These are phyloP conservation scores for Allacma fusca DNA, from an alignment of 2,888 invertebrate species.

Conservation along the genomic window DNA sequence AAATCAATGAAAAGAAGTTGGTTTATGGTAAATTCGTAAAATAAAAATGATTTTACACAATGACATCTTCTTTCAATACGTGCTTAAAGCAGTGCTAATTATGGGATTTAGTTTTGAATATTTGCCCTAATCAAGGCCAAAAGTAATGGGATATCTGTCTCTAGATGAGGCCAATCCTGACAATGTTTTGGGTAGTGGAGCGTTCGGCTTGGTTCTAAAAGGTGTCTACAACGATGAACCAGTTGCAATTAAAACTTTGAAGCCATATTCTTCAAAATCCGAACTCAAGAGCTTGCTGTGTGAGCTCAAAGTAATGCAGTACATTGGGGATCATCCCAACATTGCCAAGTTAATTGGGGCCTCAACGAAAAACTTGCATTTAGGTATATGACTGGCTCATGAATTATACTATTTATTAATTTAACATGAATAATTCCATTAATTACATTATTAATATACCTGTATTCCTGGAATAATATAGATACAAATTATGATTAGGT, in stretches of 20 bases:
- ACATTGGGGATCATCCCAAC: conserved; percentile 32
- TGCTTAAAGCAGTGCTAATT: background rate
- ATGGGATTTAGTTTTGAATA: background rate
- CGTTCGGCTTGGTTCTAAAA: background rate
- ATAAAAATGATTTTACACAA: too few relatives aligned
- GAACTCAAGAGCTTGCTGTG: conserved; percentile 17
- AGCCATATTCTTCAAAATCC: background rate
- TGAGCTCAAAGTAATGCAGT: conserved; percentile 34
- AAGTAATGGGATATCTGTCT: too few relatives aligned
- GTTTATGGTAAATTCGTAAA: background rate
- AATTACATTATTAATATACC: background rate
- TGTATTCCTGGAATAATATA: background rate
- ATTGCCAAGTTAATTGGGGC: conserved; percentile 24
- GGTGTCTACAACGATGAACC: background rate
- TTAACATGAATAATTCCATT: background rate
- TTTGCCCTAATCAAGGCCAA: too few relatives aligned
- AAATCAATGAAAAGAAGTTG: conserved; percentile 9
- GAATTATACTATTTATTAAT: background rate
- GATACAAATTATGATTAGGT: background rate
- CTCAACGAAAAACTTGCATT: background rate
- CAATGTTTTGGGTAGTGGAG: too few relatives aligned
- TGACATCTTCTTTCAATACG: too few relatives aligned
- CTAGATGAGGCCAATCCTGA: too few relatives aligned
- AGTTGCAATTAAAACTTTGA: conserved; percentile 28
- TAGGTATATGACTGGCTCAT: conserved; percentile 4